phyloP scores from a whole-genome alignment of 1,140 invertebrate species.

The Dermatophagoides farinae region DNA sequence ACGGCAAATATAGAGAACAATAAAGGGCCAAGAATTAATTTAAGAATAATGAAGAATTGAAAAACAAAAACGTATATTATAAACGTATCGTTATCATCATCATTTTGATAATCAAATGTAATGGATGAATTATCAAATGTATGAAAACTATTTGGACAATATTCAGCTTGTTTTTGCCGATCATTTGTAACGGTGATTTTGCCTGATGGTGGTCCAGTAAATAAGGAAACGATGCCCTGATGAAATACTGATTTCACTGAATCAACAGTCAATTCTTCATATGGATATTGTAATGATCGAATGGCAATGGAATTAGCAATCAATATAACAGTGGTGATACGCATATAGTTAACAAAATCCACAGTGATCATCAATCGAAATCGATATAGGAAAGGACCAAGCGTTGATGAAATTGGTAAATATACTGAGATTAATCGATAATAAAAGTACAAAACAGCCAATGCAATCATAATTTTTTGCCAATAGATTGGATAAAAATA shows the following conservation, averaged over 20 bases:
- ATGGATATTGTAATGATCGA: constrained; percentile 28
- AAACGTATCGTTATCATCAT: neutral
- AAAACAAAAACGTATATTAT: constrained; percentile 25
- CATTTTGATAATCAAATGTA: neutral
- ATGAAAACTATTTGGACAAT: neutral
- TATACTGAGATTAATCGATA: constrained; percentile 27
- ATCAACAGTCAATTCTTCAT: constrained; percentile 24
- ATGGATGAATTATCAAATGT: neutral
- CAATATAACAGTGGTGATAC: constrained; percentile 29
- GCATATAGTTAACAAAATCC: constrained; percentile 29
- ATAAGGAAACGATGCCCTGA: constrained; percentile 27
- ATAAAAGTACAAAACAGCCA: constrained; percentile 28
- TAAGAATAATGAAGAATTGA: constrained; percentile 28
- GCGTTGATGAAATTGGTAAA: constrained; percentile 28
- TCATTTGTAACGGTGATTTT: constrained; percentile 12
- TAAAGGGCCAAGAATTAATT: constrained; percentile 28
- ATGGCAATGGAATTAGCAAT: constrained; percentile 28
- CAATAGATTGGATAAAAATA: constrained; percentile 17
- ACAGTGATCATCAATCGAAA: constrained; percentile 28
- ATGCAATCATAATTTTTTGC: constrained; percentile 18
- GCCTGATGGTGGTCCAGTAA: constrained; percentile 25
- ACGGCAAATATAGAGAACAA: constrained; percentile 29
- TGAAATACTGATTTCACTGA: constrained; percentile 24
- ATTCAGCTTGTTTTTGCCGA: neutral
- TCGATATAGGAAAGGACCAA: constrained; percentile 28